phyloP scores from a whole-genome alignment of 1,140 invertebrate species.

The Ephestia elutella region DNA sequence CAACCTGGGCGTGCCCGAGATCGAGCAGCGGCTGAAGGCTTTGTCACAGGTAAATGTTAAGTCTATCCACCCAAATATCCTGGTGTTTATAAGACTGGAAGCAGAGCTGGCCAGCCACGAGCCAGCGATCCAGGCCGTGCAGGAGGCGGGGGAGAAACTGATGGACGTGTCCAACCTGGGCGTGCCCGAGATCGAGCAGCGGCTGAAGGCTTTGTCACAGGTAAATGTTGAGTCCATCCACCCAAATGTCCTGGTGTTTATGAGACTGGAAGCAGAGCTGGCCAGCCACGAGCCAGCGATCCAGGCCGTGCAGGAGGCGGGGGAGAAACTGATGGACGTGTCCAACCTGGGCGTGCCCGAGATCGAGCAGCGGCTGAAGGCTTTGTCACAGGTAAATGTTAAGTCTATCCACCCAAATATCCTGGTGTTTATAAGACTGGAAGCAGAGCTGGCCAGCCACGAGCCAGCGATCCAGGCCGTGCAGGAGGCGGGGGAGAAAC shows the following conservation, averaged over 20 bases:
- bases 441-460: constrained; percentile 96
- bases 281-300: constrained; percentile 97
- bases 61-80: too few species aligned
- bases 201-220: constrained; percentile 87
- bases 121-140: constrained; percentile 96
- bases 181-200: constrained; percentile 95
- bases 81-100: too few species aligned
- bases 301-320: constrained; percentile 95
- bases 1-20: constrained; percentile 97
- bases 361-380: constrained; percentile 91
- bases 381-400: constrained; percentile 82
- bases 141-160: constrained; percentile 95
- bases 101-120: constrained; percentile 97
- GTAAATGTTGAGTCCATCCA: too few species aligned
- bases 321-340: constrained; percentile 96
- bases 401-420: too few species aligned
- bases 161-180: constrained; percentile 98
- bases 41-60: constrained; percentile 81
- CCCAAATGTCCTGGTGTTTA: too few species aligned
- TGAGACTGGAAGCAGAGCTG: constrained; percentile 96
- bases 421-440: too few species aligned
- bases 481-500: constrained; percentile 94
- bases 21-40: constrained; percentile 90
- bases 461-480: constrained; percentile 98
- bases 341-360: constrained; percentile 97